Evolutionary conservation across 2,888 invertebrate genomes (phyloP).

Genomic region (Ernsta delagoae): DNA sequence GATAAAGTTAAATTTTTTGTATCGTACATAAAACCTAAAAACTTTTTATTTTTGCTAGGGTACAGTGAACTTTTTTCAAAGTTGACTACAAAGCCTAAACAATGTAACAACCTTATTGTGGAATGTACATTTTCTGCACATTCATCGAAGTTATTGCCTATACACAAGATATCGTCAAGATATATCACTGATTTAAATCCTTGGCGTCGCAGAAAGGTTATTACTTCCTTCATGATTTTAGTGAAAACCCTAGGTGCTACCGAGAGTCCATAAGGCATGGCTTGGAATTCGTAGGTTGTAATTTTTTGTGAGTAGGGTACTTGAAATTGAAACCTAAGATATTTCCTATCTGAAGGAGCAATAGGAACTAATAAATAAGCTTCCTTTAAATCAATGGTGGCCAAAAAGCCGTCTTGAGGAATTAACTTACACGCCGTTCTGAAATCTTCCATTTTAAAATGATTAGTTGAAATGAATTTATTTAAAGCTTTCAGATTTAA

Average conservation of each 20-base stretch:
- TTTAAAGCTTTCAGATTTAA: background rate
- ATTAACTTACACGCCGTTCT: background rate
- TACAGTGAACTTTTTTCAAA: background rate
- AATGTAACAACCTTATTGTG: background rate
- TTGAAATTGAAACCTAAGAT: background rate
- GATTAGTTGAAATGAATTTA: background rate
- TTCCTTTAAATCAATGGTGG: background rate
- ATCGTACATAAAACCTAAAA: too few species aligned
- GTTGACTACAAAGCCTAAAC: background rate
- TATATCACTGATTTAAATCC: background rate
- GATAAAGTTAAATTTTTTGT: background rate
- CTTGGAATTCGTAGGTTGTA: background rate
- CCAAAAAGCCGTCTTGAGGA: background rate
- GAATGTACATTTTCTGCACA: background rate
- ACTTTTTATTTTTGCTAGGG: background rate
- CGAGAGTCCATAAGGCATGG: background rate
- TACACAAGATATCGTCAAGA: conserved; percentile 9
- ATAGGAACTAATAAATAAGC: background rate
- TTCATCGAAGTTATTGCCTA: background rate
- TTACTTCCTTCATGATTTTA: background rate
- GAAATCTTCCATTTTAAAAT: conserved; percentile 3
- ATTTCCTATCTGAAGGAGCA: background rate
- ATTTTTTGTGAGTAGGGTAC: background rate
- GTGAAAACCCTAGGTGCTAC: background rate
- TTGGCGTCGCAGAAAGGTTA: background rate